Conservation (phyloP, 2,113 vertebrate genomes). For the Macrotus californicus region DNA sequence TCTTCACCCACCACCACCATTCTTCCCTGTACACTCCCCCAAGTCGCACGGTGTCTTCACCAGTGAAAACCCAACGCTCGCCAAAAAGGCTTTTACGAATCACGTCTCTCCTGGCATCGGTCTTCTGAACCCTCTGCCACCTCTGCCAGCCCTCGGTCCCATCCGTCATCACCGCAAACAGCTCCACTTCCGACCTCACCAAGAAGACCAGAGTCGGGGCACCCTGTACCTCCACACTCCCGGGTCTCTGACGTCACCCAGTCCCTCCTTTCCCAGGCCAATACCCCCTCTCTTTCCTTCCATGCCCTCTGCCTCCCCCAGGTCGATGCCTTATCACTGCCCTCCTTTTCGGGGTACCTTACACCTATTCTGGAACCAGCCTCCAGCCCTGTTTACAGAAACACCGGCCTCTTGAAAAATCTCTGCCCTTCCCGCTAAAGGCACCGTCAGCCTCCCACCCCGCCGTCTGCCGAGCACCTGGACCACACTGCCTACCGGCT, state of each 20-base stretch:
- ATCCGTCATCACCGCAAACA: neutral
- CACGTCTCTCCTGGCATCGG: neutral
- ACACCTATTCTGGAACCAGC: neutral
- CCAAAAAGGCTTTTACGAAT: constrained; percentile 65
- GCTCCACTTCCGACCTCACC: neutral
- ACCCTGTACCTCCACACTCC: neutral
- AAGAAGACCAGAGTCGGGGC: neutral
- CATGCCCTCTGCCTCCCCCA: neutral
- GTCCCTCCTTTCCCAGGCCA: neutral
- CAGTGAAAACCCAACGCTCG: neutral
- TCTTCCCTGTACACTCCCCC: neutral
- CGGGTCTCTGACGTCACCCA: neutral
- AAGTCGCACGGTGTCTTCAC: neutral
- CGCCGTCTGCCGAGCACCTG: neutral
- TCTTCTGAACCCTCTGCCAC: neutral
- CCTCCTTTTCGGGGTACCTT: neutral
- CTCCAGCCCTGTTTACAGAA: neutral
- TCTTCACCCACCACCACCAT: neutral
- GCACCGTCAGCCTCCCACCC: neutral
- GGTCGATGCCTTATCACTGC: neutral
- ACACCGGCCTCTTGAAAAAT: neutral
- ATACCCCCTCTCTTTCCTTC: neutral
- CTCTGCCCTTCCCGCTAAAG: neutral
- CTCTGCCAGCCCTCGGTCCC: neutral
- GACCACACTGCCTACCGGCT: neutral